phyloP scores from a whole-genome alignment of 2,888 invertebrate genomes.

The Digitonthophagus gazella region DNA sequence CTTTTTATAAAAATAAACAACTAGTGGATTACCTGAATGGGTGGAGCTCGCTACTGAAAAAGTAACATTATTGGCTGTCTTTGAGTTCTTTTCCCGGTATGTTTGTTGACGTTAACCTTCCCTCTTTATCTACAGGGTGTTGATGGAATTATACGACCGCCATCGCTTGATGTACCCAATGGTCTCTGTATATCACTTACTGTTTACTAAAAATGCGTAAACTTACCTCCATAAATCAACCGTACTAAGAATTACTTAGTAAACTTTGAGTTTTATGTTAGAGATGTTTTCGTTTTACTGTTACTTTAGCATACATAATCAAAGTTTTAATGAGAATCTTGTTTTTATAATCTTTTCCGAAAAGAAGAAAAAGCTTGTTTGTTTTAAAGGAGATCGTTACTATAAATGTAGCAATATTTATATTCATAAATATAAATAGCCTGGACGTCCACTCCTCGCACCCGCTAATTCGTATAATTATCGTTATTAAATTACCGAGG shows the following conservation, averaged over 20 bases:
- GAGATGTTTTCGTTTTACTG: background rate
- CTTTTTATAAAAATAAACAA: background rate
- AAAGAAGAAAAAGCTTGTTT: too few species aligned
- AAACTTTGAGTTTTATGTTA: too few species aligned
- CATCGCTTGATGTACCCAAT: background rate
- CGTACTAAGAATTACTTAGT: too few species aligned
- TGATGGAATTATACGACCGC: background rate
- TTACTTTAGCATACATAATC: background rate
- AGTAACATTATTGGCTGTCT: background rate
- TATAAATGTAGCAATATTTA: background rate
- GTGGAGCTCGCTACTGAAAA: background rate
- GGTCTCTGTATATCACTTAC: background rate
- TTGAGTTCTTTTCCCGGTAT: background rate
- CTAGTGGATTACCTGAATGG: background rate
- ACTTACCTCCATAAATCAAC: background rate
- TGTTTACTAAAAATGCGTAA: background rate
- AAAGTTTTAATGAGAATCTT: too few species aligned
- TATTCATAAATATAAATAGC: background rate
- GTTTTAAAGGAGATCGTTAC: too few species aligned
- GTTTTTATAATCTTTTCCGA: too few species aligned
- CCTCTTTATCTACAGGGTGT: too few species aligned
- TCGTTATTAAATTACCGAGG: conserved; percentile 10
- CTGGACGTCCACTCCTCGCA: background rate
- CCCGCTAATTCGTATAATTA: conserved; percentile 14
- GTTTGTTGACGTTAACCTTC: background rate